phyloP scores from a whole-genome alignment of 2,113 vertebrate genomes.

The Recurvirostra avosetta region DNA sequence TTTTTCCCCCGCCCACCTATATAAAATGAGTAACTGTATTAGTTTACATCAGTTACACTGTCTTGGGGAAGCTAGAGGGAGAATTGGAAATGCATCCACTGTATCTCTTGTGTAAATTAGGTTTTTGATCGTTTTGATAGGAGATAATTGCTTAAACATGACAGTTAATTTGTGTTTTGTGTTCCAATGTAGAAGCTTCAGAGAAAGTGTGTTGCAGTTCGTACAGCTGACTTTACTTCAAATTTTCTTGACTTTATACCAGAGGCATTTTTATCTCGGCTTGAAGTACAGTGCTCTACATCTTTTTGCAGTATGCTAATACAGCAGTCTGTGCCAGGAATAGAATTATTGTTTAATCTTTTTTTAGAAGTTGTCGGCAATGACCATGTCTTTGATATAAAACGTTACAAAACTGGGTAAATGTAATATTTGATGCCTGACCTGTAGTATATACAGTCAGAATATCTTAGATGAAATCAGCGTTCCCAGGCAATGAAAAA shows the following conservation, averaged over 20 bases:
- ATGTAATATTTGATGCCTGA: slow-evolving; percentile 2
- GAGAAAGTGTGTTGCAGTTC: background rate
- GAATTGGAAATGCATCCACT: background rate
- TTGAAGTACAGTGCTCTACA: background rate
- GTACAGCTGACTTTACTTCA: slow-evolving; percentile 9
- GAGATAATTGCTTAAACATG: slow-evolving; percentile 55
- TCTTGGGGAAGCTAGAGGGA: slow-evolving; percentile 5
- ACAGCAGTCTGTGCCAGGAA: slow-evolving; percentile 12
- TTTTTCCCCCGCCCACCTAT: background rate
- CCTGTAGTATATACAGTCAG: background rate
- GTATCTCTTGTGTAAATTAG: slow-evolving; percentile 40
- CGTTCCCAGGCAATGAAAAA: slow-evolving; percentile 31
- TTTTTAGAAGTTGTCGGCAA: slow-evolving; percentile 37
- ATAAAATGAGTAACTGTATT: background rate
- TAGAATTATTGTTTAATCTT: slow-evolving; percentile 9
- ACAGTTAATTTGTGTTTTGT: slow-evolving; percentile 49
- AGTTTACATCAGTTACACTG: slow-evolving; percentile 4
- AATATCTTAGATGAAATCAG: slow-evolving; percentile 15
- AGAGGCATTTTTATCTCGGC: slow-evolving; percentile 41
- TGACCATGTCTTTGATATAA: slow-evolving; percentile 43
- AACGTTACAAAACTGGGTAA: slow-evolving; percentile 32
- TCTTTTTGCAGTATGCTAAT: slow-evolving; percentile 34
- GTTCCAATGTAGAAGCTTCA: slow-evolving; percentile 2
- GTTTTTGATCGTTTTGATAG: slow-evolving; percentile 37
- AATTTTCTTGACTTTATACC: slow-evolving; percentile 22